Conservation (phyloP, 2,888 invertebrate genomes). For the Tupiocoris notatus region DNA sequence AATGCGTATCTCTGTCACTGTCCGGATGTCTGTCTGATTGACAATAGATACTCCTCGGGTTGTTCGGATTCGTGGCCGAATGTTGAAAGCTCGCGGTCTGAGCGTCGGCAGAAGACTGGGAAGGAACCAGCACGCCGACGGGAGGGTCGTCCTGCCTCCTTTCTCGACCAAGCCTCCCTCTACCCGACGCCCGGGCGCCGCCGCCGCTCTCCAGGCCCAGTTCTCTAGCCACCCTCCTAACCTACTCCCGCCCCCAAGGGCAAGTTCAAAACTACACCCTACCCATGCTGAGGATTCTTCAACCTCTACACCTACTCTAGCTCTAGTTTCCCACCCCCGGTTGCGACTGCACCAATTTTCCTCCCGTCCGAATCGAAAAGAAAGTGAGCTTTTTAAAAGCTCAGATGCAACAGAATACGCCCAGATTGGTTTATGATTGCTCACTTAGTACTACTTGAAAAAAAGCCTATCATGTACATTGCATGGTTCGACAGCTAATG, state of each 20-base stretch:
- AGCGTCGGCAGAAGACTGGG: slow-evolving; percentile 37
- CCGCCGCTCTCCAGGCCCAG: background rate
- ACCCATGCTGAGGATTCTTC: slow-evolving; percentile 18
- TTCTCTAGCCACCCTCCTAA: background rate
- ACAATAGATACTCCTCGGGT: background rate
- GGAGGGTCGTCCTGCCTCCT: slow-evolving; percentile 19
- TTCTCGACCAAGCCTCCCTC: slow-evolving; percentile 1
- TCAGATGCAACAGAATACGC: too few relatives aligned
- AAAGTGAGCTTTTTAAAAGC: too few relatives aligned
- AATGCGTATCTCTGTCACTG: background rate
- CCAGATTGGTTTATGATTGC: too few relatives aligned
- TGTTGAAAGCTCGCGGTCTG: slow-evolving; percentile 26
- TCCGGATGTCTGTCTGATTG: background rate
- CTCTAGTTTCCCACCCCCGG: too few relatives aligned
- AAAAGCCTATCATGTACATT: too few relatives aligned
- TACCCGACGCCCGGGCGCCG: background rate
- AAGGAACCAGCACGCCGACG: slow-evolving; percentile 19
- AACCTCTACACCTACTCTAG: too few relatives aligned
- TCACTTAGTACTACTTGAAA: too few relatives aligned
- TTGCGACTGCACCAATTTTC: too few relatives aligned
- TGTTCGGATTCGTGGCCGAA: background rate
- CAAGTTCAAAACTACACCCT: slow-evolving; percentile 36
- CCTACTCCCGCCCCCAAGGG: slow-evolving; percentile 21
- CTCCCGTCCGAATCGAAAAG: too few relatives aligned
- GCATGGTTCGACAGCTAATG: too few relatives aligned